These are phyloP conservation scores for Nephrotoma guestfalica DNA, from an alignment of 2,888 invertebrate species.

Conservation along the genomic window DNA sequence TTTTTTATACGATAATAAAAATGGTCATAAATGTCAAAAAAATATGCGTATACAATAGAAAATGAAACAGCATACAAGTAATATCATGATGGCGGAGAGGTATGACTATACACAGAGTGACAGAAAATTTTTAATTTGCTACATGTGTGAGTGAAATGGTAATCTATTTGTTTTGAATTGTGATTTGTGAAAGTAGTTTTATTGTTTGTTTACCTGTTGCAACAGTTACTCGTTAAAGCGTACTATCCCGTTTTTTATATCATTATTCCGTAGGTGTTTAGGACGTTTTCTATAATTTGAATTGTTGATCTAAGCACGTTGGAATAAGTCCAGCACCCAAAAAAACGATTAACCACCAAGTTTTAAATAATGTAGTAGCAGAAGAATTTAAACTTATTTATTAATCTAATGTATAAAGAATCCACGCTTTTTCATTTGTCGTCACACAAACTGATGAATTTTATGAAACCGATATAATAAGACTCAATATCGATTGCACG, in stretches of 20 bases:
- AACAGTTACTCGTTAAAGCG: not conserved
- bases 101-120: not conserved
- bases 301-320: too few species aligned
- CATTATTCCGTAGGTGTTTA: too few species aligned
- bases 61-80: not conserved
- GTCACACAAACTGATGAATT: too few species aligned
- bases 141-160: not conserved
- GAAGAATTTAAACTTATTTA: too few species aligned
- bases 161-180: not conserved
- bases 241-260: not conserved
- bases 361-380: too few species aligned
- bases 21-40: not conserved
- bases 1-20: not conserved
- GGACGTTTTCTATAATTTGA: too few species aligned
- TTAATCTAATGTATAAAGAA: too few species aligned
- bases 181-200: not conserved
- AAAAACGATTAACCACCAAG: too few species aligned
- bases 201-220: not conserved
- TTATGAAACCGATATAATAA: too few species aligned
- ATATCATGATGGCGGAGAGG: not conserved
- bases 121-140: not conserved
- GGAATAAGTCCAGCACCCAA: too few species aligned
- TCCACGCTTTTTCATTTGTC: too few species aligned
- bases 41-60: not conserved
- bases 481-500: too few species aligned